Conservation (phyloP, 1,140 invertebrate genomes). For the Paracyclopina nana region DNA sequence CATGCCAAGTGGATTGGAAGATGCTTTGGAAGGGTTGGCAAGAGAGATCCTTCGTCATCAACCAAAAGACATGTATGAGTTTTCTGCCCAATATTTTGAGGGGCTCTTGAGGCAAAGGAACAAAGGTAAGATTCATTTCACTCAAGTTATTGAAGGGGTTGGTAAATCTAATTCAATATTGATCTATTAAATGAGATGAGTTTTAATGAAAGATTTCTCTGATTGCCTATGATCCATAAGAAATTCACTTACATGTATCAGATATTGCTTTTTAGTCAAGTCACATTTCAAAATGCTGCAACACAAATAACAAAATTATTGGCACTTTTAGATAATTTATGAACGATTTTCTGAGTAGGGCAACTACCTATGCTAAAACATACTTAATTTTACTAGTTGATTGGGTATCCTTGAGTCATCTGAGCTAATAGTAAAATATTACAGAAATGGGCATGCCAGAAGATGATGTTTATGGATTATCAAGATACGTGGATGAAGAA, state of each 20-base stretch:
- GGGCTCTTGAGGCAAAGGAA: constrained; percentile 1
- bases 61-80: no score
- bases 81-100: no score
- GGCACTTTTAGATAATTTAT: background rate
- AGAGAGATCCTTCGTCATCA: no score
- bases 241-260: no score
- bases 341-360: background rate
- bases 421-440: background rate
- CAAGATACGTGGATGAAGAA: no score
- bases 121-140: background rate
- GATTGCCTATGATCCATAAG: no score
- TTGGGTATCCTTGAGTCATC: background rate
- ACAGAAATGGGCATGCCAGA: background rate
- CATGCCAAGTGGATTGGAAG: no score
- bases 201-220: no score
- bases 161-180: no score
- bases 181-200: no score
- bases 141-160: no score
- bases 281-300: background rate
- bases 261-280: background rate
- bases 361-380: background rate
- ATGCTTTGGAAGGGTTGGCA: no score
- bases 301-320: background rate
- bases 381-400: background rate
- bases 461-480: background rate